A percentile compares a stretch with the other conserved stretches of the same genome.
Evolutionary conservation across 2,797 vertebrate genomes (phyloP).

Genomic region (Chaenodraco wilsoni): DNA sequence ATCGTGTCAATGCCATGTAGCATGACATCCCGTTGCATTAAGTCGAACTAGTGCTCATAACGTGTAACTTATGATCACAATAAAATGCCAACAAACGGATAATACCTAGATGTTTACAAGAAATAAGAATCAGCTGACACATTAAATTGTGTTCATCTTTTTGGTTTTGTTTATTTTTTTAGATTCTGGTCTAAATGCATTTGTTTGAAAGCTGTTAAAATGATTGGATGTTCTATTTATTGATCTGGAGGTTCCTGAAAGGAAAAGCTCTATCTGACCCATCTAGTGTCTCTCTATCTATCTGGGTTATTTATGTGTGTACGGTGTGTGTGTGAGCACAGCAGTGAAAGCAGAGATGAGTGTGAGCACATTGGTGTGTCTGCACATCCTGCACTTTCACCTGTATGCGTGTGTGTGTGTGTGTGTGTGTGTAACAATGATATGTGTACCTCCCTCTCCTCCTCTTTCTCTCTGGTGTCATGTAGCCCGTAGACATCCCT

Average conservation of each 20-base stretch:
- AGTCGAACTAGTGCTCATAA: constrained; percentile 52
- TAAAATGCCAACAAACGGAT: constrained; percentile 55
- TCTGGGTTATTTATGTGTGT: constrained; percentile 58
- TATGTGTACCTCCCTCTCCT: constrained; percentile 58
- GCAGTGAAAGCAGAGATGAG: constrained; percentile 63
- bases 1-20: constrained; percentile 66
- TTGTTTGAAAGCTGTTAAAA: constrained; percentile 64
- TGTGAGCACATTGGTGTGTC: constrained; percentile 60
- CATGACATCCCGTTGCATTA: constrained; percentile 69
- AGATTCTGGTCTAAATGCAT: constrained; percentile 57
- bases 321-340: constrained; percentile 40
- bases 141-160: constrained; percentile 29
- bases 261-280: constrained; percentile 62
- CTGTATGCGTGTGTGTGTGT: constrained; percentile 35
- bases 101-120: constrained; percentile 39
- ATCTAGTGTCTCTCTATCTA: constrained; percentile 69
- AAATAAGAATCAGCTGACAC: constrained; percentile 40
- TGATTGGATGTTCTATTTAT: constrained; percentile 76
- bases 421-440: constrained; percentile 62
- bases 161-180: constrained; percentile 40
- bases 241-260: constrained; percentile 67
- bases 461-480: constrained; percentile 72
- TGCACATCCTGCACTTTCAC: constrained; percentile 74
- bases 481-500: constrained; percentile 77
- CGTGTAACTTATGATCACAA: constrained; percentile 39